Evolutionary conservation across 2,113 vertebrate genomes (phyloP), one percentile per base, ranked within the genome.

Genomic region (Brevimyrus niger): DNA sequence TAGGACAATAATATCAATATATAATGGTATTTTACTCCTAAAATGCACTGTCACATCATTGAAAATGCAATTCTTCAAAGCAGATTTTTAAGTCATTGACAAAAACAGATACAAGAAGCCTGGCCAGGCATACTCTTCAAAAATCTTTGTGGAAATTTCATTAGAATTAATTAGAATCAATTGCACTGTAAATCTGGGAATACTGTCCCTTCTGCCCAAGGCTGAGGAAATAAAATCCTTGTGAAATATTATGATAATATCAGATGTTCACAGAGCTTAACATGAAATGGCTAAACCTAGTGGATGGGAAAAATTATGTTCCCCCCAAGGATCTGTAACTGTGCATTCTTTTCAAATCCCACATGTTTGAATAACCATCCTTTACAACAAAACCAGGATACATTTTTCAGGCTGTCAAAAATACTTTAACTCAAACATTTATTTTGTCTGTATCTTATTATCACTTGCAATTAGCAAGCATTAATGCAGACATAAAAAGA

Each of bases 281-380:
- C 69, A 48, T 82, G 48, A 82, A 42, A 42, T 44, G 35, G n/a
- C n/a, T 55, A 19, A 82, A 73, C 69, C 48, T 38, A 51, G 42
- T 89, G 88, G 46, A 73, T 83, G 88, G 88, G 27, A 82, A 89
- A 76, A 50, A 86, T 21, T 38, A 55, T 82, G 21, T 89, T 82
- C 80, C 19, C 69, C 76, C 88, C 19, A 19, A 82, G 35, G 19
- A 89, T 38, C 48, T 51, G 47, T 38, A 38, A 44, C 31, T 82
- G 9, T 82, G 38, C 21, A 38, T 50, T 89, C 35, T 82, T 53
- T 88, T 42, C 47, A 31, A 82, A 50, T 55, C 50, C 13, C 73
- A 89, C 27, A 88, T 88, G 69, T 89, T 55, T 89, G 27, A 17
- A 48, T 82, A 80, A 35, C 47, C 17, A n/a, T 88, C 48, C 31